Percentiles rank a stretch among this genome's conserved stretches.
Evolutionary conservation across 2,888 invertebrate species (phyloP).

Genomic region (Thera britannica): DNA sequence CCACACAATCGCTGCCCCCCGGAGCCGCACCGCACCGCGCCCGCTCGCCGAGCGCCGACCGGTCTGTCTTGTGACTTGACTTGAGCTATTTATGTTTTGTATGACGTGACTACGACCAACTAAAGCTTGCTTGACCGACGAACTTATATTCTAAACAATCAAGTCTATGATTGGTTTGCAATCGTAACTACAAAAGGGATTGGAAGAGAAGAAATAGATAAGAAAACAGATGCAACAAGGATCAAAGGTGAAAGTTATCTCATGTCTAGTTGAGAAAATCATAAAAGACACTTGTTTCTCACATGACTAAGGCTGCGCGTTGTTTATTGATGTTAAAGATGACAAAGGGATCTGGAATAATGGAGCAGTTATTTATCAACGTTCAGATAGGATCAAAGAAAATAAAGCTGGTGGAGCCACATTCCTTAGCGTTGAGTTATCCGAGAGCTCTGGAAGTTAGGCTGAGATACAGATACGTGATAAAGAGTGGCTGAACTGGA

Average conservation of each 20-base stretch:
- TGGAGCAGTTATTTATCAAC: conserved; percentile 26
- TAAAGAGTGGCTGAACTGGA: conserved; percentile 47
- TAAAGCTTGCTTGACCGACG: conserved; percentile 19
- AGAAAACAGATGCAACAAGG: conserved; percentile 8
- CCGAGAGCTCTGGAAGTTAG: conserved; percentile 18
- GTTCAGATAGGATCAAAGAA: conserved; percentile 39
- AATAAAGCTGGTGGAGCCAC: conserved; percentile 49
- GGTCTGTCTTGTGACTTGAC: conserved; percentile 81
- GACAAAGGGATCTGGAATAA: conserved; percentile 29
- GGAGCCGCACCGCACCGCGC: conserved; percentile 34
- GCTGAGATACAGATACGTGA: conserved; percentile 42
- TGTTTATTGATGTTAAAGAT: conserved; percentile 22
- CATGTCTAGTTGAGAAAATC: conserved; percentile 13
- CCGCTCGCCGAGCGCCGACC: conserved; percentile 57
- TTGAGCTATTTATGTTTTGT: conserved; percentile 68
- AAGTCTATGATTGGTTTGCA: neutral
- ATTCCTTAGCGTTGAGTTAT: conserved; percentile 54
- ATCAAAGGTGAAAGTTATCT: conserved; percentile 20
- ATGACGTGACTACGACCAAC: conserved; percentile 50
- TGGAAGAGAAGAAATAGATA: conserved; percentile 8
- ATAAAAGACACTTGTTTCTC: conserved; percentile 20
- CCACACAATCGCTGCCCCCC: conserved; percentile 39
- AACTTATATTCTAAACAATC: conserved; percentile 8
- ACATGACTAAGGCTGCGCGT: conserved; percentile 21
- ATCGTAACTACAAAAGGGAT: neutral